Conservation (phyloP, 2,888 invertebrate species). For the Mesorhabditis spiculigera region DNA sequence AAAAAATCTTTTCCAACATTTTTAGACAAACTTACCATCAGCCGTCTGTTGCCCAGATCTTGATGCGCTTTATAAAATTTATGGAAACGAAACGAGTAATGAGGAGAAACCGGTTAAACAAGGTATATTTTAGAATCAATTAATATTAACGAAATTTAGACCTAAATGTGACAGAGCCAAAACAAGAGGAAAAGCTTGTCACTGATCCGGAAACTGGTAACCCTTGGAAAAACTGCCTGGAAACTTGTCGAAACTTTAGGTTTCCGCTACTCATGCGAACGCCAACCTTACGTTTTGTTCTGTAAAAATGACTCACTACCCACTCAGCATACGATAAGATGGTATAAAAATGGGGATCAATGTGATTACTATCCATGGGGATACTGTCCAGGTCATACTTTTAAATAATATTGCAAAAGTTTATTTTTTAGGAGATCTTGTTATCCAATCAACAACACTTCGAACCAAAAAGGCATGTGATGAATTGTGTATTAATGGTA, state of each 20-base stretch:
- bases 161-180: background rate
- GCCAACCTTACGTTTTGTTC: background rate
- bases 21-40: background rate
- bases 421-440: background rate
- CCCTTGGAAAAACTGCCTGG: background rate
- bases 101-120: background rate
- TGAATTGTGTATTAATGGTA: background rate
- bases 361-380: conserved; percentile 5
- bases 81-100: background rate
- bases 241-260: background rate
- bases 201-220: background rate
- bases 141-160: background rate
- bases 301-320: background rate
- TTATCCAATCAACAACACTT: conserved; percentile 1
- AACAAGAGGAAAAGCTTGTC: background rate
- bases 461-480: background rate
- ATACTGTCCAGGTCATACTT: background rate
- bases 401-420: background rate
- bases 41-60: background rate
- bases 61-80: background rate
- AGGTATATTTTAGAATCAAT: conserved; percentile 1
- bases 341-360: background rate
- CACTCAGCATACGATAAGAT: background rate
- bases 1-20: background rate
- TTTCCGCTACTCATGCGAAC: background rate